Evolutionary conservation across 2,888 invertebrate genomes (phyloP).

Genomic region (Pristionchus entomophagus): DNA sequence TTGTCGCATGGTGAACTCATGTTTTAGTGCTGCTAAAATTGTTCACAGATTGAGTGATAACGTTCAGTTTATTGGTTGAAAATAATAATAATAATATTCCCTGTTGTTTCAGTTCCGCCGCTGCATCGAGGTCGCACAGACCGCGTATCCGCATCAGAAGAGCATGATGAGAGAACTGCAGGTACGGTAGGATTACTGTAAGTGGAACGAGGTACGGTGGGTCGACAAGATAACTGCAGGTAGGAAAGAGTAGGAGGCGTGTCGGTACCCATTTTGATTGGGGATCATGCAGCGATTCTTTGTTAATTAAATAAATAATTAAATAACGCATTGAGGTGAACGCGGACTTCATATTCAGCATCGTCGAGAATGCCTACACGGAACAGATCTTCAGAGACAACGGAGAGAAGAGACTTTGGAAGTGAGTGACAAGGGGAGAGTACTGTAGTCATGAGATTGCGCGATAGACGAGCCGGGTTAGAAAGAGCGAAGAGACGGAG

Average conservation of each 20-base stretch:
- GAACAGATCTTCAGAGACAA: not conserved
- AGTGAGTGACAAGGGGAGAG: too few species aligned
- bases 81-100: not conserved
- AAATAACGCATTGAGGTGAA: not conserved
- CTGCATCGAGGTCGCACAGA: not conserved
- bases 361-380: conserved; percentile 22
- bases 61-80: not conserved
- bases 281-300: not conserved
- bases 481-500: too few species aligned
- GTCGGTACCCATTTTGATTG: not conserved
- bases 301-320: too few species aligned
- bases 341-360: not conserved
- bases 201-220: not conserved
- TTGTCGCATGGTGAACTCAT: not conserved
- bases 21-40: not conserved
- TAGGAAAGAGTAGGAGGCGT: not conserved
- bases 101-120: not conserved
- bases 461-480: too few species aligned
- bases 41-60: not conserved
- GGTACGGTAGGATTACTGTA: not conserved
- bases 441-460: too few species aligned
- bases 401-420: conserved; percentile 19
- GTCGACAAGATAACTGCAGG: not conserved
- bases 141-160: not conserved
- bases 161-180: not conserved